A percentile compares a stretch with the other conserved stretches of the same genome.
phyloP scores from a whole-genome alignment of 2,888 invertebrate genomes.

The Acleris cristana region DNA sequence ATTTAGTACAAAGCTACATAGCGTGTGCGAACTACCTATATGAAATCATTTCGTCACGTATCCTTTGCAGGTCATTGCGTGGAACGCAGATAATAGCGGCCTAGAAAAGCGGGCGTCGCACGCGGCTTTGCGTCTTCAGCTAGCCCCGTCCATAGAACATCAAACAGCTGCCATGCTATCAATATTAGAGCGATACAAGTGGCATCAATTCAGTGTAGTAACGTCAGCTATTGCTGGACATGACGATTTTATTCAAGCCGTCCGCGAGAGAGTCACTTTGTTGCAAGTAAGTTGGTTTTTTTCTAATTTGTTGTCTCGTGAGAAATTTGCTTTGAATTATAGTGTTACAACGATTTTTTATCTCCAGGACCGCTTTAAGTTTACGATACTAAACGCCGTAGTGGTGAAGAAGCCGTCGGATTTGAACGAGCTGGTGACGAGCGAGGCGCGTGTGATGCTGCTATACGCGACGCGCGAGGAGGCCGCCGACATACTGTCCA shows the following conservation, averaged over 20 bases:
- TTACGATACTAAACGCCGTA: slow-evolving; percentile 93
- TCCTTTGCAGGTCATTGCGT: slow-evolving; percentile 89
- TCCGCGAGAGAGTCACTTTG: slow-evolving; percentile 92
- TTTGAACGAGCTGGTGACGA: slow-evolving; percentile 91
- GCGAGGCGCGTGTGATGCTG: slow-evolving; percentile 96
- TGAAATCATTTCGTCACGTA: slow-evolving; percentile 4
- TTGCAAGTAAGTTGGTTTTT: slow-evolving; percentile 85
- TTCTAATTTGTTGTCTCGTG: not conserved
- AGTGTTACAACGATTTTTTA: not conserved
- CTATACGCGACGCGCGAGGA: slow-evolving; percentile 95
- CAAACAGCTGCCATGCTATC: slow-evolving; percentile 98
- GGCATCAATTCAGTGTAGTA: slow-evolving; percentile 97
- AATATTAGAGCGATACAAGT: slow-evolving; percentile 96
- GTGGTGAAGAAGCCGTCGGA: slow-evolving; percentile 90
- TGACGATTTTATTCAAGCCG: slow-evolving; percentile 97
- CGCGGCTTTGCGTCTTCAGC: slow-evolving; percentile 94
- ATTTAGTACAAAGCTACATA: slow-evolving; percentile 7
- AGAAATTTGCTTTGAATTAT: not conserved
- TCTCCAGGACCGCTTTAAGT: slow-evolving; percentile 81
- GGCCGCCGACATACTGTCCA: slow-evolving; percentile 91
- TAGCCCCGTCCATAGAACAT: slow-evolving; percentile 98
- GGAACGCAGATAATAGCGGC: slow-evolving; percentile 99
- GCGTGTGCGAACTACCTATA: not conserved
- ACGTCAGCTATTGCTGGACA: slow-evolving; percentile 97
- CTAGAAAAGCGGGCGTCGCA: slow-evolving; percentile 91